Evolutionary conservation across 2,113 vertebrate species (phyloP), one percentile per base, ranked within the genome.

Genomic region (Campylomormyrus numenius): DNA sequence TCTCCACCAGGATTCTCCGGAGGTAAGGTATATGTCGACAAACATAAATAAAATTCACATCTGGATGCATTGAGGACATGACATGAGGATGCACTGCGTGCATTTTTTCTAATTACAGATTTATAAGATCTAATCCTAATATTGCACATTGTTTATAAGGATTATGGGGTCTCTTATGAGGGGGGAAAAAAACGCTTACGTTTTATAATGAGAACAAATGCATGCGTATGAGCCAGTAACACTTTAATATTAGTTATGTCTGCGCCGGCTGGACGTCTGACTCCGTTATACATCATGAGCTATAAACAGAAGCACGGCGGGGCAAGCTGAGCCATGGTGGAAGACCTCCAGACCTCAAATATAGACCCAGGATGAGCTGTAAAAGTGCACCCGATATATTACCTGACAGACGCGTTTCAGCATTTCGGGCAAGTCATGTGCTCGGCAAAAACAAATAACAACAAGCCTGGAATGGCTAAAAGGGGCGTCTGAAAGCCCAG

Each of bases 341-440:
- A 92, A 52, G 90, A 90, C 90, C 62, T 94, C 91, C 85, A 19
- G 87, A 50, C 24, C 87, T 87, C 90, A 92, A 92, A 93, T 93
- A 92, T 92, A 92, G 90, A 92, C 91, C 89, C 35, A 8, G 39
- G 45, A 85, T 80, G 89, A 91, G 90, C 24, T 85, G 74, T 53
- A 80, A 87, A 74, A 90, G 85, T 56, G 53, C 80, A 87, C 62
- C 46, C 52, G 42, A 91, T 21, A 53, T 90, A 90, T 27, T 48
- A 89, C 17, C 27, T 90, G 74, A 89, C 90, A 89, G 89, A 92
- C 86, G 24, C 89, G 62, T 89, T 91, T 89, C 89, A 91, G 87
- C 91, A 92, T 94, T 94, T 92, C 92, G 90, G 88, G 84, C 74
- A 2, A 91, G 50, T 89, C 92, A 92, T 93, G 91, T 88, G 86